Base-by-base conservation (phyloP, 2,888 invertebrate species). In the Trichopria drosophilae region DNA sequence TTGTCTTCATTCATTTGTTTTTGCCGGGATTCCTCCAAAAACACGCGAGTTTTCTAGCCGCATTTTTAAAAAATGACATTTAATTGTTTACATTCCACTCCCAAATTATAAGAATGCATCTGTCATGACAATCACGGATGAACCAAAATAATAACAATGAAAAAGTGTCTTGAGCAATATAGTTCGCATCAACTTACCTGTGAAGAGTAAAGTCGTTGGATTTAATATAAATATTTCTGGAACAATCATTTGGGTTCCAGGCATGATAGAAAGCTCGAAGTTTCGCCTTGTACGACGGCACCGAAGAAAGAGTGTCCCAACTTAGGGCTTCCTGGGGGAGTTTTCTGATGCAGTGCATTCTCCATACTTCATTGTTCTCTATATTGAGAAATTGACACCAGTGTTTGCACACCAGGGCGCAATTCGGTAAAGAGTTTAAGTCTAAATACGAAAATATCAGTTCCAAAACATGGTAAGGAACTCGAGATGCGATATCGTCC, bases 161-260 rank as follows among this genome's bases (percentile, higher is more conserved):
- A 5, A 18, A 15, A 4, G 18, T 32, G 15, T n/a, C n/a, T n/a
- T n/a, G n/a, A n/a, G n/a, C n/a, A n/a, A n/a, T n/a, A n/a, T n/a
- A n/a, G n/a, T n/a, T n/a, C n/a, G n/a, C 22, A 22, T 5, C 22
- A 34, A 15, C 54, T 53, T 66, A 85, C 86, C 86, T 85, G 80
- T 98, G 98, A 66, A 98, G 80, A 15, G 98, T 98, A 75, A 98
- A 98, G 58, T 95, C 96, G 79, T 95, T 96, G 19, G 92, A 87
- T 79, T 95, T 96, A 45, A 98, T 89, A 76, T 92, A 97, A 72
- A 97, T 90, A 79, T 99, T 96, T 72, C 93, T 84, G 40, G 97
- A 98, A 75, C 96, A 95, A 76, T 99, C 98, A 73, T 90, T 87
- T 7, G 95, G 92, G 77, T 94, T 98, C 98, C 98, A 99, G 0